A percentile compares a stretch with the other conserved stretches of the same genome.
These are phyloP conservation scores for Jaculus jaculus DNA, from an alignment of 2,113 vertebrate species.

Conservation along the genomic window DNA sequence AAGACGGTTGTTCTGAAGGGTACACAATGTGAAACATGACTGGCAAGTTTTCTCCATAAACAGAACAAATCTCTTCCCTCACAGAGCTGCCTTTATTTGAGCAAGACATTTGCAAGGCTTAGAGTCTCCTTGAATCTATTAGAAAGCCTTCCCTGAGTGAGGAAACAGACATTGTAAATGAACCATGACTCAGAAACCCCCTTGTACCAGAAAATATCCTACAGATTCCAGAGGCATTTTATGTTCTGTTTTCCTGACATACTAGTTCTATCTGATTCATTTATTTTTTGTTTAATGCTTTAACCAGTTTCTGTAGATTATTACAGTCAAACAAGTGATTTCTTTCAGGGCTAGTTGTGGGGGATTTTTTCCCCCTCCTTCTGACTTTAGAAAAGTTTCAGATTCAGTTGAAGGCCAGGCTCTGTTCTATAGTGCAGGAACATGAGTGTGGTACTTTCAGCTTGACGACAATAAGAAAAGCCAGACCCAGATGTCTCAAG, in stretches of 20 bases:
- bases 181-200: constrained; percentile 85
- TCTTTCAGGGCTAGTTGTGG: constrained; percentile 78
- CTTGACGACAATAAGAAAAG: constrained; percentile 76
- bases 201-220: constrained; percentile 86
- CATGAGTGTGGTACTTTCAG: constrained; percentile 68
- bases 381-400: constrained; percentile 75
- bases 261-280: constrained; percentile 86
- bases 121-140: constrained; percentile 86
- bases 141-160: constrained; percentile 86
- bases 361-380: constrained; percentile 32
- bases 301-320: constrained; percentile 84
- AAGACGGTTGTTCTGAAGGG: constrained; percentile 72
- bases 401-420: constrained; percentile 79
- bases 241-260: constrained; percentile 83
- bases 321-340: constrained; percentile 80
- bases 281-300: constrained; percentile 85
- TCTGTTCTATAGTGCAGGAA: constrained; percentile 75
- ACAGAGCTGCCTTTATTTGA: constrained; percentile 88
- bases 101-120: constrained; percentile 82
- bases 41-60: constrained; percentile 85
- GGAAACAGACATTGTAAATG: constrained; percentile 88
- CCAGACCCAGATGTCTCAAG: constrained; percentile 61
- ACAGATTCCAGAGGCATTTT: constrained; percentile 85
- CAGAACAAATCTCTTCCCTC: constrained; percentile 82
- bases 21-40: constrained; percentile 84